Conservation (phyloP, 2,113 vertebrate genomes). For the Anarhynchus alexandrinus region DNA sequence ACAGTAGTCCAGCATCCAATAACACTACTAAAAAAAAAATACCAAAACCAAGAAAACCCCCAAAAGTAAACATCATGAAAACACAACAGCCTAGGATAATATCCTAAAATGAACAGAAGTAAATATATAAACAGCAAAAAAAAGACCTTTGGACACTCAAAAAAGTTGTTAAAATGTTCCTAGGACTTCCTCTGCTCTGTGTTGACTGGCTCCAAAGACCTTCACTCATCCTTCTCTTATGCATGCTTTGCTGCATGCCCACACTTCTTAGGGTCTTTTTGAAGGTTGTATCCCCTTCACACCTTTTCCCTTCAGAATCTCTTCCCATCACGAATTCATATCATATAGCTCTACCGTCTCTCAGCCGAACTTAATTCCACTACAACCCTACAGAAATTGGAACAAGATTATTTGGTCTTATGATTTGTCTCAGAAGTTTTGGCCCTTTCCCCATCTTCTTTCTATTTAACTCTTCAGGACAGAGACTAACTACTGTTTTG, state of each 20-base stretch:
- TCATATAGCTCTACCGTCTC: background rate
- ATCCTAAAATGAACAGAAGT: background rate
- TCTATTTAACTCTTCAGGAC: background rate
- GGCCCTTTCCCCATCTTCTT: background rate
- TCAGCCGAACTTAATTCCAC: background rate
- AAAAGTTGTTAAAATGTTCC: background rate
- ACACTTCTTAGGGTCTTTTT: background rate
- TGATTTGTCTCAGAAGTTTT: background rate
- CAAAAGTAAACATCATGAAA: background rate
- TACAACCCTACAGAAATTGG: background rate
- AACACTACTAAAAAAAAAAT: background rate
- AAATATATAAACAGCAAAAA: background rate
- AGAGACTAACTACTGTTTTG: background rate
- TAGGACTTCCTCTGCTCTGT: background rate
- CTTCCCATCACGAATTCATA: background rate
- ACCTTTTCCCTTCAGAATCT: background rate
- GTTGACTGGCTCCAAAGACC: background rate
- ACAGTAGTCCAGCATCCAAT: background rate
- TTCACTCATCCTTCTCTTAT: background rate
- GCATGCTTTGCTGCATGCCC: background rate
- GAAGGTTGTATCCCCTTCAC: background rate
- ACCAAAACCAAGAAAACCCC: no score
- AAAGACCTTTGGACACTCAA: background rate
- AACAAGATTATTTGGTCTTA: background rate
- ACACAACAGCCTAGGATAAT: background rate